Evolutionary conservation across 2,113 vertebrate species (phyloP).

Genomic region (Coregonus clupeaformis): DNA sequence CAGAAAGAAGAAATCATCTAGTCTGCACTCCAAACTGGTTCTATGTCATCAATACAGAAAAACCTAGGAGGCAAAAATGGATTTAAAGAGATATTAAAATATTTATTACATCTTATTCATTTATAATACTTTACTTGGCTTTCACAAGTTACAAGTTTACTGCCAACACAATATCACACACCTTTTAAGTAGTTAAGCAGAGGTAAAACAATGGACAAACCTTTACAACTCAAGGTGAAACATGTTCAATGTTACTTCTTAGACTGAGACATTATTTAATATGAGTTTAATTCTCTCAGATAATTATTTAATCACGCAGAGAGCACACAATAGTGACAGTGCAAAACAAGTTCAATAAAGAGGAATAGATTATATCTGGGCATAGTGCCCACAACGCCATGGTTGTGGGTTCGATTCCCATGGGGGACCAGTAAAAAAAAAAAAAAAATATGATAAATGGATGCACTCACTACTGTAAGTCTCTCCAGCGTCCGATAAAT

Average conservation of each 20-base stretch:
- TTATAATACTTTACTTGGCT: slow-evolving; percentile 63
- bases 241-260: slow-evolving; percentile 58
- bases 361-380: slow-evolving; percentile 12
- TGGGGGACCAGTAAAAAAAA: no score
- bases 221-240: slow-evolving; percentile 58
- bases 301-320: slow-evolving; percentile 94
- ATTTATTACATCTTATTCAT: slow-evolving; percentile 78
- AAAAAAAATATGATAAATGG: no score
- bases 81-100: slow-evolving; percentile 79
- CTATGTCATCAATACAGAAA: background rate
- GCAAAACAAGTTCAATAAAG: slow-evolving; percentile 75
- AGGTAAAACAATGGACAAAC: slow-evolving; percentile 59
- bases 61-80: slow-evolving; percentile 17
- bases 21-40: no score
- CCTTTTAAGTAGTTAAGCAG: slow-evolving; percentile 48
- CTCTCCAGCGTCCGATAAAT: no score
- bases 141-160: slow-evolving; percentile 75
- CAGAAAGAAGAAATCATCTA: no score
- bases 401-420: no score
- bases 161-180: slow-evolving; percentile 72
- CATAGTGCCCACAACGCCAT: no score
- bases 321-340: slow-evolving; percentile 84
- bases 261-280: slow-evolving; percentile 76
- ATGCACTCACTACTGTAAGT: no score
- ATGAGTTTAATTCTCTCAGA: slow-evolving; percentile 93